phyloP scores from a whole-genome alignment of 2,113 vertebrate genomes.

The Onychostruthus taczanowskii region DNA sequence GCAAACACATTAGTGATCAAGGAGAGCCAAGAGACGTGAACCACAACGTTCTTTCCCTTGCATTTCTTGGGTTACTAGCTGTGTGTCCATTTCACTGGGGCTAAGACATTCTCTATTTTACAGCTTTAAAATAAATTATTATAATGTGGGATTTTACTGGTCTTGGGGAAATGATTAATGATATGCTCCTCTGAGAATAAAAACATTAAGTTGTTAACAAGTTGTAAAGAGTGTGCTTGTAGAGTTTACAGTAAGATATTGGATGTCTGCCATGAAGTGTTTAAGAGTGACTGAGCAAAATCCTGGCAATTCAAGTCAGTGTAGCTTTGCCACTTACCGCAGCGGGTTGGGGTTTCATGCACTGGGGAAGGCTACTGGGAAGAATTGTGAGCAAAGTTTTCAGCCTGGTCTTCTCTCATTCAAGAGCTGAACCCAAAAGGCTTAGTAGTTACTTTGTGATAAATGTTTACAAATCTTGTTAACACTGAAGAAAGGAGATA shows the following conservation, averaged over 20 bases:
- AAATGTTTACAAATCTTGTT: neutral
- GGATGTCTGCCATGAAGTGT: neutral
- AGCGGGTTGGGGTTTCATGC: neutral
- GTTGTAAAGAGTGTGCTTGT: neutral
- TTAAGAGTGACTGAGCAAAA: neutral
- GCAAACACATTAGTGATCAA: neutral
- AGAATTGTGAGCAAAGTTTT: neutral
- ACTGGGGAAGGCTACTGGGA: neutral
- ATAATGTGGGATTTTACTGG: neutral
- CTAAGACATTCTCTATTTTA: neutral
- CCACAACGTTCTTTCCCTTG: neutral
- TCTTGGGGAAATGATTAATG: neutral
- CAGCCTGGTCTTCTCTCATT: neutral
- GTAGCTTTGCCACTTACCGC: neutral
- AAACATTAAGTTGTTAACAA: neutral
- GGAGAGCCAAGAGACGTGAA: accelerated
- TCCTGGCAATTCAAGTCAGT: neutral
- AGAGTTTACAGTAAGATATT: neutral
- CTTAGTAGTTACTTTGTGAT: neutral
- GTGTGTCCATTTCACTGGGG: neutral
- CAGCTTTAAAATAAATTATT: neutral
- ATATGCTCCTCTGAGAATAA: neutral
- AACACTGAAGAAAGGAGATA: neutral
- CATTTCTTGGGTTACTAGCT: neutral
- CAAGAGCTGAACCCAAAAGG: neutral